Conservation (phyloP, 2,888 invertebrate species). For the Rotaria sp. region DNA sequence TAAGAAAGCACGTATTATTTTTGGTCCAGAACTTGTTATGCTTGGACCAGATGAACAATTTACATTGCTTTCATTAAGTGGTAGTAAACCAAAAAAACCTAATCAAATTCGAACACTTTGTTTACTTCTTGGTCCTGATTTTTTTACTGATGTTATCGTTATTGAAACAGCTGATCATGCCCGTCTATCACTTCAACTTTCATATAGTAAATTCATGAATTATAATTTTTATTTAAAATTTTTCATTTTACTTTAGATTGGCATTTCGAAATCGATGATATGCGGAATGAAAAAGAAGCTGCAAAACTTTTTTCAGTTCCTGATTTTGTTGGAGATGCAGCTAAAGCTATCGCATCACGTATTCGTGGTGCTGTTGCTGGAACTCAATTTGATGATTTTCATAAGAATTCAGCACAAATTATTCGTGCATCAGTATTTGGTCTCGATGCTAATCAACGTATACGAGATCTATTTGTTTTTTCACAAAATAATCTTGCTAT, state of each 20-base stretch:
- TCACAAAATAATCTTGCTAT: conserved; percentile 54
- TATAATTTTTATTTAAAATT: too few species aligned
- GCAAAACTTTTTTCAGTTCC: conserved; percentile 58
- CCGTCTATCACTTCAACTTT: conserved; percentile 57
- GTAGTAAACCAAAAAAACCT: conserved; percentile 58
- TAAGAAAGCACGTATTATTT: conserved; percentile 58
- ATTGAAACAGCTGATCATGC: conserved; percentile 60
- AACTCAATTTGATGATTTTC: conserved; percentile 59
- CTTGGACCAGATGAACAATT: conserved; percentile 59
- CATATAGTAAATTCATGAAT: conserved; percentile 49
- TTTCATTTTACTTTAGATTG: too few species aligned
- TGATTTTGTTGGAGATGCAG: conserved; percentile 58
- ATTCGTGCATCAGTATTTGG: conserved; percentile 58
- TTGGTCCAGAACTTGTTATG: conserved; percentile 60
- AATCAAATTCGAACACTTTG: conserved; percentile 57
- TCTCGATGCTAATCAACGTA: conserved; percentile 54
- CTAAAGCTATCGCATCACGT: conserved; percentile 58
- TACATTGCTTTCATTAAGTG: conserved; percentile 57
- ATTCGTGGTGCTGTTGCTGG: conserved; percentile 58
- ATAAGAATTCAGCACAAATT: conserved; percentile 58
- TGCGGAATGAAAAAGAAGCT: conserved; percentile 48
- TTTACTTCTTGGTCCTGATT: conserved; percentile 58
- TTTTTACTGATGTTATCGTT: conserved; percentile 58
- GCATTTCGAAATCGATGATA: conserved; percentile 55
- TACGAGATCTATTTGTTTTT: conserved; percentile 51